Base-by-base conservation (phyloP, 1,140 invertebrate genomes). In the Diploscapter pachys region DNA sequence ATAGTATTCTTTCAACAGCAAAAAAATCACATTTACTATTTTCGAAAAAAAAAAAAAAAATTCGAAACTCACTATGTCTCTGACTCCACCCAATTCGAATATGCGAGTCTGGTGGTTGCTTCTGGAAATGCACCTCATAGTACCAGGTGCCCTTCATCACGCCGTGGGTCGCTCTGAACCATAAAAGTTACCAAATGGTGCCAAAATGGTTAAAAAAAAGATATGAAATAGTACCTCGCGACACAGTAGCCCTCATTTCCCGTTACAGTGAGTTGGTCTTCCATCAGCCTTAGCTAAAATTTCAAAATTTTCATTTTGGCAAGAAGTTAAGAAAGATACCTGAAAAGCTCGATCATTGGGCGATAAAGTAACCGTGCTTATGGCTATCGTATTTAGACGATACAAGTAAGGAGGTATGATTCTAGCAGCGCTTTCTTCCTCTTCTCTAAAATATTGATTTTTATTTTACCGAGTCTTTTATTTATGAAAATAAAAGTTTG, bases 201-300 rank as follows among this genome's bases (percentile, higher is more conserved):
- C 31, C 31, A 31, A 31, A 31, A 31, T 31, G 31, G 31, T 31
- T 0, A 31, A 31, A 31, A 31, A 31, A 31, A 31, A 0, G 31
- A 31, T 31, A 31, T 31, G 31, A 31, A 31, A 31, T 31, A 31
- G 31, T 31, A 31, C 31, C 31, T 31, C 31, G 96, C 91, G 90
- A 96, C 94, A 81, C 93, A 95, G 87, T 99, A 99, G 11, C 97
- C 96, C 84, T 97, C 97, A 71, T 97, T 94, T 3, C 97, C 97
- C 3, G 94, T 96, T 1, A 96, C 93, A 4, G 92, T 91, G 5
- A 97, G 84, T 57, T 96, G 89, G 87, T 99, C 95, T 84, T 98
- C 95, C 2, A 92, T 90, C 49, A 99, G 89, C 87, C 92, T 92
- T 11, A 99, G 87, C 86, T 98, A 52, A 68, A 72, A 68, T 5